phyloP scores from a whole-genome alignment of 2,113 vertebrate genomes.

The Bujurquina vittata region DNA sequence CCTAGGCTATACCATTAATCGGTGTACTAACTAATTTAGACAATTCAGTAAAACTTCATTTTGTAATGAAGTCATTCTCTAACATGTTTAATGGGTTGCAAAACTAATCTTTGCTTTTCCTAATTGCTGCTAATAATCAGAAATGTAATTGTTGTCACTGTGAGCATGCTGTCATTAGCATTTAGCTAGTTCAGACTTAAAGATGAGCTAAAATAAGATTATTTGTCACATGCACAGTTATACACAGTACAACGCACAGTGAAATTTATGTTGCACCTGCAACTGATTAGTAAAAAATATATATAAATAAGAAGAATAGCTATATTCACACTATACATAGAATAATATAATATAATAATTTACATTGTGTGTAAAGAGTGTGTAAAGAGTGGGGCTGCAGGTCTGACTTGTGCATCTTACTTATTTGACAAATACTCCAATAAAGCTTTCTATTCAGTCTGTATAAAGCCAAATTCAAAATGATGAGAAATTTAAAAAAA shows the following conservation, averaged over 20 bases:
- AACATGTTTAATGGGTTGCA: neutral
- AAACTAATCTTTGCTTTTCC: neutral
- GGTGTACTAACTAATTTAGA: neutral
- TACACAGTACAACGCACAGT: no score
- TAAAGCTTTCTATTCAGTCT: no score
- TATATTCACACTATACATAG: no score
- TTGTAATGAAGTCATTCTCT: accelerated
- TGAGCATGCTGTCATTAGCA: neutral
- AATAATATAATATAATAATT: no score
- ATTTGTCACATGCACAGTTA: no score
- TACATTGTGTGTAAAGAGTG: no score
- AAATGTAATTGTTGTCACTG: neutral
- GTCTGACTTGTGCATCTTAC: neutral
- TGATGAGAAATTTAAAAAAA: neutral
- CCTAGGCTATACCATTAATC: no score
- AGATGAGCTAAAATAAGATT: no score
- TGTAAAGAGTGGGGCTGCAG: neutral
- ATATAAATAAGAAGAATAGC: no score
- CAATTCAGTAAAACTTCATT: neutral
- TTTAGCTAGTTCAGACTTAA: neutral
- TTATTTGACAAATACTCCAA: neutral
- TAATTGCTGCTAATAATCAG: neutral
- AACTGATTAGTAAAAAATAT: no score
- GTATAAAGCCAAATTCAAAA: neutral
- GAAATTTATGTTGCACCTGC: no score